These are phyloP conservation scores for Anodontia alba DNA, from an alignment of 2,888 invertebrate species.

Conservation along the genomic window DNA sequence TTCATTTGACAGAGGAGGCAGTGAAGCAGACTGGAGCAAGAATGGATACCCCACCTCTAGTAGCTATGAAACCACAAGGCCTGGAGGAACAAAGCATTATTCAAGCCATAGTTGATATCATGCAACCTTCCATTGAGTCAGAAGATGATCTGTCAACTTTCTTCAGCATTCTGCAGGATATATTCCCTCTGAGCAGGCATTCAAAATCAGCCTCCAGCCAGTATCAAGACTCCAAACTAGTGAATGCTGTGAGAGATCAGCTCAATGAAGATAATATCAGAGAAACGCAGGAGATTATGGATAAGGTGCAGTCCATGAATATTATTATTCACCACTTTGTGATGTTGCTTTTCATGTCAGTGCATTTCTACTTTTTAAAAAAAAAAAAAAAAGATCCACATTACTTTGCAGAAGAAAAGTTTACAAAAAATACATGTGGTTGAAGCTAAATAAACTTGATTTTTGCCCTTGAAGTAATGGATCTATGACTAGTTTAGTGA, in stretches of 20 bases:
- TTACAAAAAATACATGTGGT: too few species aligned
- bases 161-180: conserved; percentile 73
- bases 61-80: conserved; percentile 53
- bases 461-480: too few species aligned
- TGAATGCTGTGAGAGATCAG: conserved; percentile 78
- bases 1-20: conserved; percentile 44
- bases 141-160: conserved; percentile 71
- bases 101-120: conserved; percentile 70
- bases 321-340: too few species aligned
- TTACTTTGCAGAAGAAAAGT: too few species aligned
- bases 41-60: conserved; percentile 57
- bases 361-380: too few species aligned
- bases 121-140: conserved; percentile 70
- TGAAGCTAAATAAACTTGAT: too few species aligned
- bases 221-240: conserved; percentile 69
- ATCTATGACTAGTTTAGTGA: too few species aligned
- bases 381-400: too few species aligned
- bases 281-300: conserved; percentile 70
- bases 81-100: conserved; percentile 80
- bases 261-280: conserved; percentile 78
- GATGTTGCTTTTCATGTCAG: too few species aligned
- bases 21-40: conserved; percentile 44
- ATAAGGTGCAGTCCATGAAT: conserved; percentile 79
- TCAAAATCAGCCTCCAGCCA: conserved; percentile 60
- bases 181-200: conserved; percentile 77